A percentile compares a stretch with the other conserved stretches of the same genome.
Conservation (phyloP, 2,113 vertebrate species). For the Phocoena sinus region DNA sequence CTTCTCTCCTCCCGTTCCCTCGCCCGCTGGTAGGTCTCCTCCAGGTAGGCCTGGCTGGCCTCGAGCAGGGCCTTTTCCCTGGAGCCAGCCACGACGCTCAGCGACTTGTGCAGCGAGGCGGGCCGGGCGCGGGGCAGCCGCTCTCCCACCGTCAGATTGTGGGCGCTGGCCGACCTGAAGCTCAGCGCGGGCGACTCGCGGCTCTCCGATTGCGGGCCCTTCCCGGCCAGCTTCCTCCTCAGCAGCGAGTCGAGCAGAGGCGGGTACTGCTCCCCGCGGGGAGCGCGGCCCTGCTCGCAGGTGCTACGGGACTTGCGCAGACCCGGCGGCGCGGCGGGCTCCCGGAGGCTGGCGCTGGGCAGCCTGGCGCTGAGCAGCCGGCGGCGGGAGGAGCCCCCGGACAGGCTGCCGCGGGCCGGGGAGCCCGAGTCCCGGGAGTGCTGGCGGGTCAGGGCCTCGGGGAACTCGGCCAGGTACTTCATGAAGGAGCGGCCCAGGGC, state of each 20-base stretch:
- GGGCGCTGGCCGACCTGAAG: constrained; percentile 92
- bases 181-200: constrained; percentile 76
- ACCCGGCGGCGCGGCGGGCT: constrained; percentile 55
- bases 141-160: constrained; percentile 85
- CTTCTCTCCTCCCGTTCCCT: constrained; percentile 35
- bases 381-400: constrained; percentile 77
- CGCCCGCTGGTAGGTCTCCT: constrained; percentile 64
- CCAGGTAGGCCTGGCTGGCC: constrained; percentile 72
- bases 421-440: constrained; percentile 79
- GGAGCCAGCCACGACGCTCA: neutral
- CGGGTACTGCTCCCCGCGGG: constrained; percentile 62
- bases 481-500: constrained; percentile 83
- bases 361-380: constrained; percentile 53
- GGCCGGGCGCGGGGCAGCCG: constrained; percentile 78
- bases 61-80: constrained; percentile 77
- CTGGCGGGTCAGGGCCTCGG: constrained; percentile 83
- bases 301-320: constrained; percentile 82
- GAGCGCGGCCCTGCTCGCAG: constrained; percentile 72
- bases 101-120: constrained; percentile 76
- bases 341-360: constrained; percentile 70
- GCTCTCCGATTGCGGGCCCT: constrained; percentile 74
- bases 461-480: constrained; percentile 83
- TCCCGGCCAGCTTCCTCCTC: constrained; percentile 70
- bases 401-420: constrained; percentile 53
- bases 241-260: constrained; percentile 76